Conservation (phyloP, 2,888 invertebrate species). For the Tenthredo livida region DNA sequence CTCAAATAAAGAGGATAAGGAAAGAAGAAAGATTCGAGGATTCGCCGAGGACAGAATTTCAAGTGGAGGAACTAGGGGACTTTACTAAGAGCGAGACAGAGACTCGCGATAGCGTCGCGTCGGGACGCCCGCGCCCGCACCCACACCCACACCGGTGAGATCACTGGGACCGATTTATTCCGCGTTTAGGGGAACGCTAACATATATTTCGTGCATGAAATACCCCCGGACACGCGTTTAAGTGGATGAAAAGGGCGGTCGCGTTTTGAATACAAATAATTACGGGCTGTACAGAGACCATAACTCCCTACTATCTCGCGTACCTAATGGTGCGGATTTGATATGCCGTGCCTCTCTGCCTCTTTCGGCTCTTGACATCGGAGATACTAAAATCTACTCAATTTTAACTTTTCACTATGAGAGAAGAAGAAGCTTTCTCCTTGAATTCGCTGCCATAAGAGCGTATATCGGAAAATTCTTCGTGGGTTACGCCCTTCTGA, state of each 20-base stretch:
- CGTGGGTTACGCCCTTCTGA: no score
- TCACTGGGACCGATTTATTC: conserved; percentile 64
- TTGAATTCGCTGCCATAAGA: no score
- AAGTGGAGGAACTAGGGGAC: conserved; percentile 47
- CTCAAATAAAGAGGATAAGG: neutral
- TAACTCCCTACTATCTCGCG: conserved; percentile 31
- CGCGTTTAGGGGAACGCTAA: conserved; percentile 62
- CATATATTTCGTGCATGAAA: conserved; percentile 52
- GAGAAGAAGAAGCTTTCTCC: no score
- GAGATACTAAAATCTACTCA: neutral
- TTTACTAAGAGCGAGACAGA: conserved; percentile 45
- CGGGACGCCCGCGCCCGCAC: conserved; percentile 39
- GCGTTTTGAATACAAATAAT: conserved; percentile 63
- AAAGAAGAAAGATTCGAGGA: conserved; percentile 51
- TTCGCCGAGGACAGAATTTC: conserved; percentile 55
- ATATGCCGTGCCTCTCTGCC: neutral
- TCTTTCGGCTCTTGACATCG: neutral
- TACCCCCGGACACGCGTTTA: conserved; percentile 61
- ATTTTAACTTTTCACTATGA: no score
- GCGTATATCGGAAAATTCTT: no score
- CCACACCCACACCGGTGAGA: conserved; percentile 6
- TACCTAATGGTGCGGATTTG: conserved; percentile 31
- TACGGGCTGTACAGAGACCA: conserved; percentile 51
- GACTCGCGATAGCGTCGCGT: conserved; percentile 56
- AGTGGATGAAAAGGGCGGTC: conserved; percentile 58